A percentile compares a stretch with the other conserved stretches of the same genome.
phyloP scores from a whole-genome alignment of 2,113 vertebrate genomes.

The Diadophis punctatus region DNA sequence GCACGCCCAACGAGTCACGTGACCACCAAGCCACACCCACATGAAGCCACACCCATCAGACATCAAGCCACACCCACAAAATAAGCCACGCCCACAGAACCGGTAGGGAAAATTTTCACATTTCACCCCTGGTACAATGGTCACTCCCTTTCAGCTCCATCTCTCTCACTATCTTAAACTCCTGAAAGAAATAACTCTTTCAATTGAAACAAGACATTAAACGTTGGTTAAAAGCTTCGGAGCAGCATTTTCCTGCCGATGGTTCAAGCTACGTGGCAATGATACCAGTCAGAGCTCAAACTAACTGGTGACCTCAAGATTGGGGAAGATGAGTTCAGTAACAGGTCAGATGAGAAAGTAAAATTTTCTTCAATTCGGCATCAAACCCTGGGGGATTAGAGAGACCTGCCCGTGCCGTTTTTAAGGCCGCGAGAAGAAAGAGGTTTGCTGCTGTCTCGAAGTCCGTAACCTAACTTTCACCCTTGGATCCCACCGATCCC shows the following conservation, averaged over 20 bases:
- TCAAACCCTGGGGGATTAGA: neutral
- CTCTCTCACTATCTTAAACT: neutral
- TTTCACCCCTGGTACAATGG: too few species aligned
- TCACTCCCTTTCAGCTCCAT: neutral
- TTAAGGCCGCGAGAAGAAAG: neutral
- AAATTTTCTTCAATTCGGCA: neutral
- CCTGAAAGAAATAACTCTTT: neutral
- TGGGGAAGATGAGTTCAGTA: neutral
- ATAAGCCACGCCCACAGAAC: too few species aligned
- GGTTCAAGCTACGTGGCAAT: neutral
- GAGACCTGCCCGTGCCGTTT: neutral
- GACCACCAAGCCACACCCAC: too few species aligned
- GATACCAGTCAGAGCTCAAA: neutral
- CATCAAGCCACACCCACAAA: too few species aligned
- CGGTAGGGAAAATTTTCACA: too few species aligned
- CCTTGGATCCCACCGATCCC: neutral
- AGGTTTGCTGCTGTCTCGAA: neutral
- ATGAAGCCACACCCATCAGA: too few species aligned
- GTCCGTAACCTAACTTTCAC: neutral
- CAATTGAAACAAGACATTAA: neutral
- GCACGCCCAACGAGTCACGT: too few species aligned
- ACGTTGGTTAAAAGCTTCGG: neutral
- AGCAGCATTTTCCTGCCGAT: neutral
- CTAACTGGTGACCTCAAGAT: neutral
- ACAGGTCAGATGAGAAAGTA: neutral